Evolutionary conservation across 2,113 vertebrate genomes (phyloP).

Genomic region (Paramisgurnus dabryanus): DNA sequence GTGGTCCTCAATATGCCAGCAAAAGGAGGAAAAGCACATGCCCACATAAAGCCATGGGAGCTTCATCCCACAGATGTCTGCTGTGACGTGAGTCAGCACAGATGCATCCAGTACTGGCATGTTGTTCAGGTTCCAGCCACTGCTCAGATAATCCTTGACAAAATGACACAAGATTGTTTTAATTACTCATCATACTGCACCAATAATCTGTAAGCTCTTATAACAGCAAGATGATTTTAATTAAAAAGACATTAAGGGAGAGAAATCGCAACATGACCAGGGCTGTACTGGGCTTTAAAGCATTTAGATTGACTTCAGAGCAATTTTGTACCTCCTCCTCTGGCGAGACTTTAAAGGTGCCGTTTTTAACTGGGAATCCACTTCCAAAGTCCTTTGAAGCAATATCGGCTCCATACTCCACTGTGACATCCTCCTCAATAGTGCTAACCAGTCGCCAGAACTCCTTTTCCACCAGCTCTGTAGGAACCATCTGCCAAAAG

Average conservation of each 20-base stretch:
- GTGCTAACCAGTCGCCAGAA: conserved; percentile 97
- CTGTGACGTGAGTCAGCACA: conserved; percentile 92
- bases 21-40: conserved; percentile 99
- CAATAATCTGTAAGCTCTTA: not conserved
- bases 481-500: conserved; percentile 90
- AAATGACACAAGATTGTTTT: not conserved
- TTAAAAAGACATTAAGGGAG: not conserved
- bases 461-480: conserved; percentile 96
- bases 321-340: conserved; percentile 85
- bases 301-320: not conserved
- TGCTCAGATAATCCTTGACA: conserved; percentile 87
- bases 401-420: conserved; percentile 97
- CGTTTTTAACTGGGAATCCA: conserved; percentile 90
- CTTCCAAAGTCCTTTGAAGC: conserved; percentile 98
- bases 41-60: conserved; percentile 97
- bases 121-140: conserved; percentile 98
- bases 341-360: conserved; percentile 83
- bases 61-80: conserved; percentile 99
- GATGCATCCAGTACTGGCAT: conserved; percentile 97
- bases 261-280: not conserved
- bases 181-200: not conserved
- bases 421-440: conserved; percentile 96
- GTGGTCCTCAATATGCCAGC: conserved; percentile 99
- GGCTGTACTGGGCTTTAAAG: not conserved
- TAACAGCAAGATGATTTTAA: not conserved